phyloP scores from a whole-genome alignment of 2,888 invertebrate species.

The Rhopalosiphum nymphaeae region DNA sequence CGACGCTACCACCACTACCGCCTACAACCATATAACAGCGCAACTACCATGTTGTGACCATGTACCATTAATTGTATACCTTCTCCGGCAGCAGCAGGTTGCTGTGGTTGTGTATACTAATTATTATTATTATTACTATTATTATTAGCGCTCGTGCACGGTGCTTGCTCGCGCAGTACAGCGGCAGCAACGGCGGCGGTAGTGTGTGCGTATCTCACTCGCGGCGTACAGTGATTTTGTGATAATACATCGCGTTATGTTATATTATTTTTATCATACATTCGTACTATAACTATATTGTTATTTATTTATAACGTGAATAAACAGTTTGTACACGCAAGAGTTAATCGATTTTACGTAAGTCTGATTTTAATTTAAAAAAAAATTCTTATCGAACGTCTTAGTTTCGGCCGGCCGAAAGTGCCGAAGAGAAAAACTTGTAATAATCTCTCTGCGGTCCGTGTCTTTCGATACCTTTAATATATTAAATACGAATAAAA shows the following conservation, averaged over 20 bases:
- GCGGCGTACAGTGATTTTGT: not conserved
- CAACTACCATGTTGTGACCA: slow-evolving; percentile 11
- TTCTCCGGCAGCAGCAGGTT: not conserved
- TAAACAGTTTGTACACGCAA: not conserved
- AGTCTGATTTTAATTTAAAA: not conserved
- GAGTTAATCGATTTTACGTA: not conserved
- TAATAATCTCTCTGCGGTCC: not conserved
- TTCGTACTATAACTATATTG: not conserved
- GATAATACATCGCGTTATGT: not conserved
- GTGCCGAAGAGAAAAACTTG: not conserved
- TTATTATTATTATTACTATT: not conserved
- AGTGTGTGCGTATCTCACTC: not conserved
- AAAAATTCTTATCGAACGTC: not conserved
- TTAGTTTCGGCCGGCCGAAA: not conserved
- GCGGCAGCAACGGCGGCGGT: not conserved
- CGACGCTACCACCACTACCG: not conserved
- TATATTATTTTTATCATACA: not conserved
- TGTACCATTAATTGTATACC: slow-evolving; percentile 10
- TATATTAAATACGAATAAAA: not conserved
- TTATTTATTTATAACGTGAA: not conserved
- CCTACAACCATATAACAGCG: not conserved
- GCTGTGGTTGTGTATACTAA: not conserved
- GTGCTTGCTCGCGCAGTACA: not conserved
- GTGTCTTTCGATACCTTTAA: not conserved
- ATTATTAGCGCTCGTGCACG: not conserved